Evolutionary conservation across 2,888 invertebrate species (phyloP).

Genomic region (Hymenopus coronatus): DNA sequence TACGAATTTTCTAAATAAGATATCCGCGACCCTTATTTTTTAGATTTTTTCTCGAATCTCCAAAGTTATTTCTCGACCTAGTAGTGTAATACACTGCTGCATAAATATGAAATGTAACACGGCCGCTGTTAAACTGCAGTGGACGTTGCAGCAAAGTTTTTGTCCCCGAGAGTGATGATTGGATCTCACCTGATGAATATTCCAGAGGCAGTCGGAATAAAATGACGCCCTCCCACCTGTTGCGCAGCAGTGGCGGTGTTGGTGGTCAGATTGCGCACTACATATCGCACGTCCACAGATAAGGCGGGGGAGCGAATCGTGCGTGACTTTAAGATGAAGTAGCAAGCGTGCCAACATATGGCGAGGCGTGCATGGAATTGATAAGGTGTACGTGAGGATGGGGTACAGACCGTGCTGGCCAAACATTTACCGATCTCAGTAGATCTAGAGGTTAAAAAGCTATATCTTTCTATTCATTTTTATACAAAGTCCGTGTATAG

Average conservation of each 20-base stretch:
- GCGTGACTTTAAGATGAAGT: background rate
- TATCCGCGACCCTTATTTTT: too few species aligned
- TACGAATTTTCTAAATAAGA: too few species aligned
- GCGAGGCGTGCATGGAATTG: background rate
- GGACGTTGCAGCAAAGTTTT: background rate
- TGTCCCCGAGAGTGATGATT: background rate
- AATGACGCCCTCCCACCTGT: background rate
- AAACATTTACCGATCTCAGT: background rate
- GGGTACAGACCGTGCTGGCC: background rate
- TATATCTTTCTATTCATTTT: background rate
- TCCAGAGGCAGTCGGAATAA: background rate
- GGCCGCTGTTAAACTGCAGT: background rate
- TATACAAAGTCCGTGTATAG: background rate
- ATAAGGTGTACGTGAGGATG: background rate
- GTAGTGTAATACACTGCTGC: too few species aligned
- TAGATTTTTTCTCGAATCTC: too few species aligned
- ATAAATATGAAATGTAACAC: too few species aligned
- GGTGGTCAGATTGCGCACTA: background rate
- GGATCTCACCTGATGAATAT: background rate
- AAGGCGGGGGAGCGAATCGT: background rate
- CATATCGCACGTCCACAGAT: background rate
- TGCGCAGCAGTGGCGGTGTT: background rate
- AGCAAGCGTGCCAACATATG: background rate
- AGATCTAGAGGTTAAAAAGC: background rate
- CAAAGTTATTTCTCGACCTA: too few species aligned